Conservation (phyloP, 2,113 vertebrate species). For the Cyrtonyx montezumae region DNA sequence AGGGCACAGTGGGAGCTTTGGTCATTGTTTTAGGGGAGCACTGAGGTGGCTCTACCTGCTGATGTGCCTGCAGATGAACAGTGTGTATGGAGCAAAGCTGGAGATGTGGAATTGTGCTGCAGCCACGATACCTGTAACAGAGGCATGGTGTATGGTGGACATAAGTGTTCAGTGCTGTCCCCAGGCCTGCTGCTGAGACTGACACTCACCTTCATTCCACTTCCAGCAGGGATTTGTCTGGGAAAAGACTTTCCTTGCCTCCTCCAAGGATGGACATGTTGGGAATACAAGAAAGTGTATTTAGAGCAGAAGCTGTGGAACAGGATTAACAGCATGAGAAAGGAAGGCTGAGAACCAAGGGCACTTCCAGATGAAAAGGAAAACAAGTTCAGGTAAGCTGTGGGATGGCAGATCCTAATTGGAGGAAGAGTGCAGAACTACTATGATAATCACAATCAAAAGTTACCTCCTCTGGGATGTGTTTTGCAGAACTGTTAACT, state of each 20-base stretch:
- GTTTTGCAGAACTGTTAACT: too few species aligned
- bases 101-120: accelerated
- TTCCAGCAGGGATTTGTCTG: not conserved
- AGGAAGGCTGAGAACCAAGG: too few species aligned
- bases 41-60: not conserved
- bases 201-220: accelerated
- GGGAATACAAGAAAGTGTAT: too few species aligned
- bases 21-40: not conserved
- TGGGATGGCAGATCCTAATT: too few species aligned
- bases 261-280: too few species aligned
- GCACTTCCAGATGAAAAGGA: too few species aligned
- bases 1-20: not conserved
- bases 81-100: accelerated
- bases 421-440: too few species aligned
- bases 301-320: too few species aligned
- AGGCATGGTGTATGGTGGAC: accelerated
- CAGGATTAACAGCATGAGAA: too few species aligned
- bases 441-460: too few species aligned
- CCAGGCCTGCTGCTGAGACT: not conserved
- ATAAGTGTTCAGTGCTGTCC: accelerated
- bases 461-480: too few species aligned
- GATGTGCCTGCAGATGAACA: accelerated
- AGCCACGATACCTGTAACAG: not conserved
- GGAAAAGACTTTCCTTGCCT: not conserved
- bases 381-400: too few species aligned